A percentile compares a stretch with the other conserved stretches of the same genome.
phyloP scores from a whole-genome alignment of 1,140 invertebrate genomes.

The Trichomalopsis sarcophagae region DNA sequence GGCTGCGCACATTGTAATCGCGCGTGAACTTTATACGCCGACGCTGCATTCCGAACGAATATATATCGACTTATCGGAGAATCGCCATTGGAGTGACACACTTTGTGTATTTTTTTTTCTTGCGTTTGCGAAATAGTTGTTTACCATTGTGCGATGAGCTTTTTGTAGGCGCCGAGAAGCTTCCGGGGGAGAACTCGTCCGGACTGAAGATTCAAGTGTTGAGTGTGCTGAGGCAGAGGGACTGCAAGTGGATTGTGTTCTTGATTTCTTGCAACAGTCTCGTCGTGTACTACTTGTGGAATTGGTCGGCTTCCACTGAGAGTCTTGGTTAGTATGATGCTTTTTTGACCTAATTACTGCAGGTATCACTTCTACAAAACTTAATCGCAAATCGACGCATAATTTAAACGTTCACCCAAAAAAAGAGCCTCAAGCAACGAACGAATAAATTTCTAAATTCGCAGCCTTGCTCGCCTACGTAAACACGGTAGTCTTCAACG shows the following conservation, averaged over 20 bases:
- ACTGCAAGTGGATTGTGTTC: conserved; percentile 52
- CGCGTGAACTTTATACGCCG: not conserved
- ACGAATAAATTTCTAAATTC: conserved; percentile 3
- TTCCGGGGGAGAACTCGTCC: not conserved
- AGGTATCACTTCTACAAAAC: no score
- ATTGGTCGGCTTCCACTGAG: conserved; percentile 47
- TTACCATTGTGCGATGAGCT: not conserved
- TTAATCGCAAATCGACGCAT: no score
- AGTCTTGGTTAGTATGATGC: conserved; percentile 55
- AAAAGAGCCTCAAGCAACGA: no score
- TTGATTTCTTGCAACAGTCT: conserved; percentile 55
- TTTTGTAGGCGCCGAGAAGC: not conserved
- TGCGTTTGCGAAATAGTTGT: not conserved
- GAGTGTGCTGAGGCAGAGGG: conserved; percentile 28
- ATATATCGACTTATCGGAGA: not conserved
- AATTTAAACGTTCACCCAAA: no score
- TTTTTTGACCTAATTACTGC: not conserved
- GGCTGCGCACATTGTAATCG: not conserved
- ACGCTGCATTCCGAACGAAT: not conserved
- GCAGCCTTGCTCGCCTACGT: conserved; percentile 53
- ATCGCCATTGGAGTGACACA: not conserved
- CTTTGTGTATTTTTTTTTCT: not conserved
- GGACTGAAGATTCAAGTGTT: not conserved
- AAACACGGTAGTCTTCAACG: conserved; percentile 54
- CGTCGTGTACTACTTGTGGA: conserved; percentile 53